These are phyloP conservation scores for Rhipidura dahli DNA, from an alignment of 2,113 vertebrate species.

Conservation along the genomic window DNA sequence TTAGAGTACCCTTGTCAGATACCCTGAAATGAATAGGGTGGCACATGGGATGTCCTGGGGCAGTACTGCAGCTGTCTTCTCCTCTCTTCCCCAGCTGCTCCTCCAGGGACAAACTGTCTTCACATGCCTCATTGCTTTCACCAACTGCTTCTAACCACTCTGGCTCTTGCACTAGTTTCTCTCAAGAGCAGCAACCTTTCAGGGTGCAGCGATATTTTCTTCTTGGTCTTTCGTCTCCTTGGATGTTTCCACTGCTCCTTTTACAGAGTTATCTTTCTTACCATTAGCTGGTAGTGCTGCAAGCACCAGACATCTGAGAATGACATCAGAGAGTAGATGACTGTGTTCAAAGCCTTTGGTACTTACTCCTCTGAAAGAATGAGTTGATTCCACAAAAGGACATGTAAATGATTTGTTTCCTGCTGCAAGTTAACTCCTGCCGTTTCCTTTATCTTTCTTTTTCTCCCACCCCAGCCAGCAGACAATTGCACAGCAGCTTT, in stretches of 20 bases:
- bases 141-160: neutral
- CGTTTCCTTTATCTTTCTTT: neutral
- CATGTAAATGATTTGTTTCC: neutral
- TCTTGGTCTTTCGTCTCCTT: neutral
- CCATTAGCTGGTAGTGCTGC: neutral
- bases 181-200: accelerated
- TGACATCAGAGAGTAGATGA: neutral
- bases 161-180: neutral
- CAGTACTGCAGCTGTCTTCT: neutral
- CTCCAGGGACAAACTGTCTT: neutral
- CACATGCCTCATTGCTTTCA: neutral
- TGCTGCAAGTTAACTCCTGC: neutral
- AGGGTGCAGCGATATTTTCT: neutral
- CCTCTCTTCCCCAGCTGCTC: neutral
- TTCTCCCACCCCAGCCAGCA: neutral
- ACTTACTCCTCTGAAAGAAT: neutral
- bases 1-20: neutral
- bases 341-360: neutral
- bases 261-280: neutral
- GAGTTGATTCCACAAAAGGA: neutral
- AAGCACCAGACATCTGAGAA: neutral
- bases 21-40: neutral
- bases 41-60: neutral
- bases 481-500: neutral
- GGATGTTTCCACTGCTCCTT: neutral